Conservation (phyloP, 1,140 invertebrate species). For the Andricus grossulariae region DNA sequence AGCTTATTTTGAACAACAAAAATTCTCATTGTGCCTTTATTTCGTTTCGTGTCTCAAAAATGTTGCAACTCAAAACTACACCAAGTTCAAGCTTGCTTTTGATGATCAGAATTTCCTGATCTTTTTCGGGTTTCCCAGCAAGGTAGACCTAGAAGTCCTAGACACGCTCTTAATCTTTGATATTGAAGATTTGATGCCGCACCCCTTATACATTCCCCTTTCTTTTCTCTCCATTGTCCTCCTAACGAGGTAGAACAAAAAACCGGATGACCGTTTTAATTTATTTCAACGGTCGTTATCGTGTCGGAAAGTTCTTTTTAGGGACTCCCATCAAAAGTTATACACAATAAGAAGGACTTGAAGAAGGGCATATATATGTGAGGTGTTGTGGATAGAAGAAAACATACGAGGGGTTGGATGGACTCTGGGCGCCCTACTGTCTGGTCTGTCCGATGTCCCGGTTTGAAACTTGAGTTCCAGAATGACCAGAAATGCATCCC, state of each 20-base stretch:
- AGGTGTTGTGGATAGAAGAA: constrained; percentile 35
- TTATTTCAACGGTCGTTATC: constrained; percentile 21
- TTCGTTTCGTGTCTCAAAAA: no score
- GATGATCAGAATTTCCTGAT: no score
- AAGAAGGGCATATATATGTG: background rate
- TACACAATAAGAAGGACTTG: background rate
- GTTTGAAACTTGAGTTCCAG: constrained; percentile 56
- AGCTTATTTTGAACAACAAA: no score
- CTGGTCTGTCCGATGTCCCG: constrained; percentile 66
- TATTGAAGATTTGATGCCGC: no score
- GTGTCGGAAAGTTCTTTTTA: constrained; percentile 1
- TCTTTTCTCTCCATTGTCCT: no score
- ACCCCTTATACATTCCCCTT: no score
- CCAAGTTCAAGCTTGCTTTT: no score
- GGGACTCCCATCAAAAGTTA: background rate
- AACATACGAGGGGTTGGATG: constrained; percentile 57
- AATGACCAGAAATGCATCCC: constrained; percentile 55
- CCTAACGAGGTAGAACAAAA: background rate
- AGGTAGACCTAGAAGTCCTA: no score
- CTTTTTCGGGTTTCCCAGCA: no score
- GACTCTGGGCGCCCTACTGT: constrained; percentile 67
- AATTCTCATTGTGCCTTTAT: no score
- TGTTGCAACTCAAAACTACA: no score
- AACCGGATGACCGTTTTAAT: constrained; percentile 28
- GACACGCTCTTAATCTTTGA: no score